Conservation (phyloP, 2,113 vertebrate species). For the Marmota flaviventris region DNA sequence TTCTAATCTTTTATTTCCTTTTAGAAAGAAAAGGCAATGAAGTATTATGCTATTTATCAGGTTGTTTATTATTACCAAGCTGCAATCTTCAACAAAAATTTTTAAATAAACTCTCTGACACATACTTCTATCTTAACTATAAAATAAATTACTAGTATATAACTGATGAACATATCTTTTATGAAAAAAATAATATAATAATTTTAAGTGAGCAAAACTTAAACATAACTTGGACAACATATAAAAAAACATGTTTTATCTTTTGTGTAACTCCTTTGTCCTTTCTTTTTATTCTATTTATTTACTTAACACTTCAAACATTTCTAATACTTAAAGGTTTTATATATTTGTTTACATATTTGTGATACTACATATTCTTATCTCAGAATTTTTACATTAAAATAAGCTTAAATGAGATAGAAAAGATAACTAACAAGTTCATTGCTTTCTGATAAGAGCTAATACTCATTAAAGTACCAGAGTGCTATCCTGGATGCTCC, state of each 20-base stretch:
- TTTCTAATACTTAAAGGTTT: slow-evolving; percentile 25
- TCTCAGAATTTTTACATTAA: slow-evolving; percentile 30
- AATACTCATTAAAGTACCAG: background rate
- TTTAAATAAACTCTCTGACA: slow-evolving; percentile 26
- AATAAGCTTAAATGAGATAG: slow-evolving; percentile 6
- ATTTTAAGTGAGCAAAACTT: slow-evolving; percentile 37
- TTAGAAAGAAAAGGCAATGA: slow-evolving; percentile 64
- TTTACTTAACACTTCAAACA: background rate
- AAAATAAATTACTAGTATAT: background rate
- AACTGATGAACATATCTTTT: background rate
- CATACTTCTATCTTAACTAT: background rate
- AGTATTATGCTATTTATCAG: slow-evolving; percentile 7
- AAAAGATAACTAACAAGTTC: background rate
- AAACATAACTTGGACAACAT: background rate
- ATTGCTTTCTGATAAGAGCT: background rate
- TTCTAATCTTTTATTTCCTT: slow-evolving; percentile 71
- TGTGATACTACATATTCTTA: background rate
- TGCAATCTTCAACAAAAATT: slow-evolving; percentile 21
- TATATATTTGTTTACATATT: background rate
- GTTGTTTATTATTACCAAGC: slow-evolving; percentile 52
- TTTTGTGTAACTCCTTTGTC: background rate
- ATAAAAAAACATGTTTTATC: slow-evolving; percentile 13
- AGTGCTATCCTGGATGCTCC: background rate
- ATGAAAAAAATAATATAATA: background rate
- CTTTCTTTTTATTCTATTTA: background rate